Percentiles rank a stretch among this genome's conserved stretches.
Conservation (phyloP, 2,797 vertebrate species). For the Melanotaenia parkinsoni region DNA sequence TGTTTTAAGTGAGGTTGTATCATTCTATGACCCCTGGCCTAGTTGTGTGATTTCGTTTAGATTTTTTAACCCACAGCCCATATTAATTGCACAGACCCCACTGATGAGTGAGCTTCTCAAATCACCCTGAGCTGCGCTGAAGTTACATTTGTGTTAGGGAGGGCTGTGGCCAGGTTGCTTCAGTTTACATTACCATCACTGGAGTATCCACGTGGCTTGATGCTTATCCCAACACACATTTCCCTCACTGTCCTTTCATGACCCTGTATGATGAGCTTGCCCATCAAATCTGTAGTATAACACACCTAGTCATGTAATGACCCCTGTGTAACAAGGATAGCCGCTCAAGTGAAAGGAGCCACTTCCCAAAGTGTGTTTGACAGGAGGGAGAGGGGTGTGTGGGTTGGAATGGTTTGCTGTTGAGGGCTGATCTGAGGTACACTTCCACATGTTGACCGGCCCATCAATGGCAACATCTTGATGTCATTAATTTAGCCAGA, state of each 20-base stretch:
- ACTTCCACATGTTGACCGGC: constrained; percentile 81
- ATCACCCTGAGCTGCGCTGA: constrained; percentile 57
- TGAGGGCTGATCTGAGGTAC: constrained; percentile 68
- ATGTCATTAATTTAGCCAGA: constrained; percentile 95
- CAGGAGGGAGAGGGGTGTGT: constrained; percentile 66
- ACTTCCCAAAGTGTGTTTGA: constrained; percentile 83
- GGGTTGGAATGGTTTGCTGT: constrained; percentile 40
- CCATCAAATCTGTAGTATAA: constrained; percentile 70
- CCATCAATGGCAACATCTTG: constrained; percentile 93
- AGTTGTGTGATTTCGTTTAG: constrained; percentile 31
- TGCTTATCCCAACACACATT: constrained; percentile 47
- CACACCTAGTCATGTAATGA: constrained; percentile 85
- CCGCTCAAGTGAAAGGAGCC: constrained; percentile 71
- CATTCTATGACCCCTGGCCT: constrained; percentile 27
- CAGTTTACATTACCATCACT: constrained; percentile 77
- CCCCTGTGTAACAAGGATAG: constrained; percentile 80
- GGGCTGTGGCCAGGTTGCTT: constrained; percentile 50
- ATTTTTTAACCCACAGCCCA: constrained; percentile 45
- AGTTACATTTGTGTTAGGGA: constrained; percentile 62
- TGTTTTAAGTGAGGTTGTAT: constrained; percentile 24
- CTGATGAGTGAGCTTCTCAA: constrained; percentile 76
- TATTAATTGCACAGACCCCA: constrained; percentile 59
- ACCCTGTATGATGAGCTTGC: constrained; percentile 81
- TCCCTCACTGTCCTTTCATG: constrained; percentile 72
- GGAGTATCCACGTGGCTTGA: constrained; percentile 45